Base-by-base conservation (phyloP, 2,888 invertebrate species). In the Ornithoptera priamus region DNA sequence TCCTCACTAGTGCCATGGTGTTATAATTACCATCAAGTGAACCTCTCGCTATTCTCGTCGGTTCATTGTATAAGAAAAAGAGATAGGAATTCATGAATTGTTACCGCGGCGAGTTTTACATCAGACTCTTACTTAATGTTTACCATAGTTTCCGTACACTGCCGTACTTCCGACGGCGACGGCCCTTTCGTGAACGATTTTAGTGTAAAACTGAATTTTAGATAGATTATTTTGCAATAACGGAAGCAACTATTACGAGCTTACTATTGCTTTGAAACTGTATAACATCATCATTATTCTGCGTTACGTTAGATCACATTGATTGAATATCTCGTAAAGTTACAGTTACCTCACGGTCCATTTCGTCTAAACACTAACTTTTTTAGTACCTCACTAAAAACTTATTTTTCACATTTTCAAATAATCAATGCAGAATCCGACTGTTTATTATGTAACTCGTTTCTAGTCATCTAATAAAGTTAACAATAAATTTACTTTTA, bases 381-480 rank as follows among this genome's bases (percentile, higher is more conserved):
- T 69, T 69, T 69, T 66, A 62, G 65, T 17, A n/a, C 42, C 50
- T 66, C 15, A 20, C n/a, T 57, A 10, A 62, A 69, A 69, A 65
- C 46, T 20, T 56, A 65, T 56, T 62, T 42, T 56, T 57, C n/a
- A 62, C 0, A 65, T 50, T 61, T 46, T 60, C n/a, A 61, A 39
- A 67, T n/a, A 50, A 61, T 22, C 57, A 58, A 61, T 30, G 22
- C 46, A n/a, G 5, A 36, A 42, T 65, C 10, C n/a, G 30, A n/a
- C 30, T 12, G 50, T 53, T 61, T 39, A 6, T 50, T 61, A 65
- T 66, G 18, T 53, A 53, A 53, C n/a, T 6, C 53, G 53, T 46
- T 46, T 46, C 15, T 15, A 7, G 8, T 7, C 53, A 1, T 53
- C 53, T n/a, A n/a, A 7, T 53, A 53, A 6, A n/a, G 18, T 53